These are phyloP conservation scores for Delichon dasypus DNA, from an alignment of 2,797 vertebrate species.

Conservation along the genomic window DNA sequence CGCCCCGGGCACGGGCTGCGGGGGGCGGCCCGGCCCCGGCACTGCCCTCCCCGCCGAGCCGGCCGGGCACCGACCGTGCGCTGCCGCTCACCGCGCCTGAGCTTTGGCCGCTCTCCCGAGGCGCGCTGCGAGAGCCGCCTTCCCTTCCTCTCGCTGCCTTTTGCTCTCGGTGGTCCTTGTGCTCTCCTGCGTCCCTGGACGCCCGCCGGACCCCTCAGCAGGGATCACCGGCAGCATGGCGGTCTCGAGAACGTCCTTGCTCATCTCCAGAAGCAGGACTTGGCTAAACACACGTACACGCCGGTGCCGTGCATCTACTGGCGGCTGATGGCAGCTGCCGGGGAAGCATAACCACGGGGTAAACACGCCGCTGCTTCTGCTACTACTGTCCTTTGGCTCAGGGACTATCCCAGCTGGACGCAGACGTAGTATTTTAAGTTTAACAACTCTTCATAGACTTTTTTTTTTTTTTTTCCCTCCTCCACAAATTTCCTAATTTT, in stretches of 20 bases:
- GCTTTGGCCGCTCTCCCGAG: not conserved
- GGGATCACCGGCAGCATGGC: not conserved
- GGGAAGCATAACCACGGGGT: not conserved
- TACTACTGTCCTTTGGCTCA: not conserved
- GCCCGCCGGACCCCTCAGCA: not conserved
- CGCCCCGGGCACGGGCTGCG: constrained; percentile 32
- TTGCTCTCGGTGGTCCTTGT: not conserved
- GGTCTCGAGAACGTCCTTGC: not conserved
- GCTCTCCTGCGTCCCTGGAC: not conserved
- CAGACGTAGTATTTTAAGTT: not conserved
- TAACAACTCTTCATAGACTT: not conserved
- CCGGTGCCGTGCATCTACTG: not conserved
- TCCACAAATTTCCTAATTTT: not conserved
- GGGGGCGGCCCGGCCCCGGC: constrained; percentile 13
- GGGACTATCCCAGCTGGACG: not conserved
- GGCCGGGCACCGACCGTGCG: not conserved
- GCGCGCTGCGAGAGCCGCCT: not conserved
- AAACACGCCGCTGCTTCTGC: not conserved
- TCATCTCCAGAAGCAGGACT: not conserved
- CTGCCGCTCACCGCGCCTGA: not conserved
- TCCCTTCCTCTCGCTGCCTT: not conserved
- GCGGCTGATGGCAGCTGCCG: constrained; percentile 3
- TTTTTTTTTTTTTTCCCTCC: accelerated
- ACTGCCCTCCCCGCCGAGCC: not conserved
- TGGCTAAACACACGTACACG: not conserved